Conservation (phyloP, 2,113 vertebrate species). For the Marcusenius ussheri region DNA sequence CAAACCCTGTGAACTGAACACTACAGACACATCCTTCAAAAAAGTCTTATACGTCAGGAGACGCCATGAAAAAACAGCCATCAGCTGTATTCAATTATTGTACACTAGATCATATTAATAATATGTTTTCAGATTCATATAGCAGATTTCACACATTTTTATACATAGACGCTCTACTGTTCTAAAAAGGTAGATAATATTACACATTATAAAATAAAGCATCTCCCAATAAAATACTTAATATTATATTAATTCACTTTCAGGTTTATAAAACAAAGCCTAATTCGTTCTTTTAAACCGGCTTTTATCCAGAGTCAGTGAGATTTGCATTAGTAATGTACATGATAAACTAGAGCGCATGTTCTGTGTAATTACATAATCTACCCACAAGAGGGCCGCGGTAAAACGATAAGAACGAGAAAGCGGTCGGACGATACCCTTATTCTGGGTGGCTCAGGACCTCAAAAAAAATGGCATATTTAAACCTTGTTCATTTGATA, state of each 20-base stretch:
- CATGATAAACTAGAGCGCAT: not conserved
- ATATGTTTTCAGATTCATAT: slow-evolving; percentile 56
- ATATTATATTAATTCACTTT: slow-evolving; percentile 45
- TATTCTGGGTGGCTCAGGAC: not conserved
- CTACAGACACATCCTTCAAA: not conserved
- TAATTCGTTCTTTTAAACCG: slow-evolving; percentile 22
- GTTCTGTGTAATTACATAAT: not conserved
- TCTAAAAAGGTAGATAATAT: slow-evolving; percentile 67
- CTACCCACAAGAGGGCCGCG: not conserved
- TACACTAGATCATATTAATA: slow-evolving; percentile 51
- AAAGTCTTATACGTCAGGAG: slow-evolving; percentile 34
- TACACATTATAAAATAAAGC: slow-evolving; percentile 70
- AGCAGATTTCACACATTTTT: slow-evolving; percentile 40
- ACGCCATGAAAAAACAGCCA: slow-evolving; percentile 45
- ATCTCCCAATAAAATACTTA: slow-evolving; percentile 66
- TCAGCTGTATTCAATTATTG: slow-evolving; percentile 46
- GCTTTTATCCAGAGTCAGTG: slow-evolving; percentile 30
- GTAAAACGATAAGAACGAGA: not conserved
- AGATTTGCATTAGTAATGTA: slow-evolving; percentile 9
- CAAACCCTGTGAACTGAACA: slow-evolving; percentile 52
- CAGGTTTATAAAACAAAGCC: slow-evolving; percentile 40
- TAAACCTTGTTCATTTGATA: not conserved
- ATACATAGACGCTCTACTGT: slow-evolving; percentile 55
- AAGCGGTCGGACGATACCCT: not conserved
- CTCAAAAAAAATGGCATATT: not conserved